Evolutionary conservation across 2,797 vertebrate species (phyloP), one percentile per base, ranked within the genome.

Genomic region (Phoeniculus purpureus): DNA sequence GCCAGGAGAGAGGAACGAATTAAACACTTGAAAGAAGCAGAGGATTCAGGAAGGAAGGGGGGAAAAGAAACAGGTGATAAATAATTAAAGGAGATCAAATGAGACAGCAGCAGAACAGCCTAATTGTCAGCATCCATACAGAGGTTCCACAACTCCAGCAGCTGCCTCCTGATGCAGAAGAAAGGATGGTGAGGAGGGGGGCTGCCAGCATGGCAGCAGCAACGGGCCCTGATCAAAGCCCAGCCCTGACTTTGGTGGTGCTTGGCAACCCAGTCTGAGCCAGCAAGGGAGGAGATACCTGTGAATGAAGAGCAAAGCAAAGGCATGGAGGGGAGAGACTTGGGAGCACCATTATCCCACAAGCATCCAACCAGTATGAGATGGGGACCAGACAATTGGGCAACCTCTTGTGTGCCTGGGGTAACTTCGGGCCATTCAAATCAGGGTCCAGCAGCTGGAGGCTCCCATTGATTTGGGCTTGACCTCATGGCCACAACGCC

Each of bases 41-140:
- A 91, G 92, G 87, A 66, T 88, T 86, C 4, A 7, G 82, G 87
- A 73, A 86, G 47, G n/a, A 15, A 25, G 29, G 14, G 15, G n/a
- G 4, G 77, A 77, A 71, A 64, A 40, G 34, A 65, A 56, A 12
- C 37, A 29, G 14, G 67, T 2, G 16, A 90, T 95, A 93, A 95
- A 95, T 95, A 95, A 95, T 95, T 88, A 88, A 93, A 92, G 91
- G 83, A 91, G 94, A 96, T 93, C 91, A 95, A 95, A 95, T 31
- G n/a, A 93, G 83, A 92, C 90, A 95, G 87, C 81, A 71, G 75
- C 75, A 64, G 92, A 92, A 80, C 71, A 84, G 81, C 75, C 91
- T 95, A 95, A 95, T 92, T 90, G 94, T 62, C n/a, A 79, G 73
- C 91, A 86, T 65, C 81, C 32, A 4, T 12, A 10, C 74, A 25